These are phyloP conservation scores for Pseudomugil gertrudae DNA, from an alignment of 2,797 vertebrate species.

Conservation along the genomic window DNA sequence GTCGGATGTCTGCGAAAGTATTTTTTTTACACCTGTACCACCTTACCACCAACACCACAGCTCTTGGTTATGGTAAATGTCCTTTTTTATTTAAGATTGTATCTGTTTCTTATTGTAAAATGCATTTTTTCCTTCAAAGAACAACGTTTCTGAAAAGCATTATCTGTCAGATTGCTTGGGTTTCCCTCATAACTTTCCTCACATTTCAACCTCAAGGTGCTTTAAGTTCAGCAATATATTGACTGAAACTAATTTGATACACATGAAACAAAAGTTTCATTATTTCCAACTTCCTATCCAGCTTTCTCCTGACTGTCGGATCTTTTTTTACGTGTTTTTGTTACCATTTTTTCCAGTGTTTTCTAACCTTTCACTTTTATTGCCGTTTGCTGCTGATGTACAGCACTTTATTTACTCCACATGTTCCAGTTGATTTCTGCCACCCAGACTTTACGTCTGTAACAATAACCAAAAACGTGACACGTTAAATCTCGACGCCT, in stretches of 20 bases:
- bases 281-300: background rate
- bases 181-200: background rate
- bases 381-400: slow-evolving; percentile 3
- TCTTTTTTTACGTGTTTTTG: background rate
- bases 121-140: background rate
- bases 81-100: background rate
- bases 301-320: background rate
- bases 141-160: background rate
- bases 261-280: slow-evolving; percentile 2
- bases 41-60: slow-evolving; percentile 21
- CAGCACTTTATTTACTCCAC: slow-evolving; percentile 22
- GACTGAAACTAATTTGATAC: slow-evolving; percentile 4
- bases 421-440: slow-evolving; percentile 37
- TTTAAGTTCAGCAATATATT: background rate
- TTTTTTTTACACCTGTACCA: slow-evolving; percentile 44
- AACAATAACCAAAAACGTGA: slow-evolving; percentile 4
- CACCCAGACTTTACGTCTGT: background rate
- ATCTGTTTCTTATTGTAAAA: slow-evolving; percentile 7
- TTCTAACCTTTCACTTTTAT: background rate
- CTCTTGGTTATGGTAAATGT: background rate
- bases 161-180: background rate
- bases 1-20: slow-evolving; percentile 62
- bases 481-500: background rate
- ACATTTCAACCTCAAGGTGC: slow-evolving; percentile 1
- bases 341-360: no score